A percentile compares a stretch with the other conserved stretches of the same genome.
phyloP scores from a whole-genome alignment of 2,113 vertebrate genomes.

The Psophia crepitans region DNA sequence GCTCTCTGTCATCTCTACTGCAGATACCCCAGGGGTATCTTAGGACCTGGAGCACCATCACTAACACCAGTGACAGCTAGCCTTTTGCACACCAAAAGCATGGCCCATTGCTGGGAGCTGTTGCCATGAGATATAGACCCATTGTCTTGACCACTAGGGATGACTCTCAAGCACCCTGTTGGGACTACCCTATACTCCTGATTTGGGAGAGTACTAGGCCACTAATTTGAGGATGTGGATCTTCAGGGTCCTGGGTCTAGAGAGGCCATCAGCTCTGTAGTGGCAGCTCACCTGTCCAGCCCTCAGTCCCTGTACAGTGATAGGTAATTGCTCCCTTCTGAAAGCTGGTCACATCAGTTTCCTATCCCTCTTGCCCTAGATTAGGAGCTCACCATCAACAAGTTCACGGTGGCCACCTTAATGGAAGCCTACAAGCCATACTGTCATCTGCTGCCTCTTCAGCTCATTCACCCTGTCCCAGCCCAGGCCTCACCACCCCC shows the following conservation, averaged over 20 bases:
- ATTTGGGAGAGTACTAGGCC: not conserved
- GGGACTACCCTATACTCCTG: not conserved
- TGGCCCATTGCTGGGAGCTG: not conserved
- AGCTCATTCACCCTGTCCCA: fast-evolving
- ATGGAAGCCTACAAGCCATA: not conserved
- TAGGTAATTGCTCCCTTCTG: not conserved
- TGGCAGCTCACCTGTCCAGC: not conserved
- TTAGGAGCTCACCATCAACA: not conserved
- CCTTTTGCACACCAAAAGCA: not conserved
- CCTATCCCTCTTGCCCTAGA: not conserved
- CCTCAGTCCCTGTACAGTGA: no score
- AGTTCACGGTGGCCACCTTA: not conserved
- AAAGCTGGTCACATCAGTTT: not conserved
- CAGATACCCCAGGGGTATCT: not conserved
- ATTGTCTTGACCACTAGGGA: not conserved
- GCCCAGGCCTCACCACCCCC: not conserved
- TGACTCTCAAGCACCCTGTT: not conserved
- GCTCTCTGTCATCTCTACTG: not conserved
- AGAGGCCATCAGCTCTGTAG: not conserved
- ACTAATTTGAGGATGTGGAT: not conserved
- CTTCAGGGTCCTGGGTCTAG: not conserved
- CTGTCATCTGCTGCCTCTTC: not conserved
- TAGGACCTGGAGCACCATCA: not conserved
- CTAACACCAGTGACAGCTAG: not conserved
- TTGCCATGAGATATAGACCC: not conserved